Evolutionary conservation across 2,797 vertebrate species (phyloP).

Genomic region (Periparus ater): DNA sequence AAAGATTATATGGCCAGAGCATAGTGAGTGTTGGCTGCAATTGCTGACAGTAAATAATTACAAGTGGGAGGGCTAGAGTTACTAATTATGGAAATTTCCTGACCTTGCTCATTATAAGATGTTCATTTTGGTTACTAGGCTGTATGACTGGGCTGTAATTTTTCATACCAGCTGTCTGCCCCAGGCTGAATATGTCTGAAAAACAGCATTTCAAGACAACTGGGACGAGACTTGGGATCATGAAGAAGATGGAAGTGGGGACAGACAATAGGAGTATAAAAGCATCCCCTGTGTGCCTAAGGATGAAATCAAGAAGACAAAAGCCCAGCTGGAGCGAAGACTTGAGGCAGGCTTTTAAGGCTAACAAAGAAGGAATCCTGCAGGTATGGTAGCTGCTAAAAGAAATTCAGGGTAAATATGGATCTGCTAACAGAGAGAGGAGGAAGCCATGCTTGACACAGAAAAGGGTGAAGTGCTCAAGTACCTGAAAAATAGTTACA

Average conservation of each 20-base stretch:
- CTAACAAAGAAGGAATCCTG: background rate
- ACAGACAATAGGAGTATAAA: background rate
- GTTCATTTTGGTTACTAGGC: background rate
- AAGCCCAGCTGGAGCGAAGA: background rate
- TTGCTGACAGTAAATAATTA: background rate
- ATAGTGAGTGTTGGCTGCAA: background rate
- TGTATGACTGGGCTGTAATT: background rate
- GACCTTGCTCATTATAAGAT: background rate
- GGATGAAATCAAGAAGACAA: constrained; percentile 7
- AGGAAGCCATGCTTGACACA: background rate
- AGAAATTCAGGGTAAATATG: background rate
- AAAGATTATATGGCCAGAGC: background rate
- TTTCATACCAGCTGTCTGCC: background rate
- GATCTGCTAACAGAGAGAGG: background rate
- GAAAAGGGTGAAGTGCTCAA: background rate
- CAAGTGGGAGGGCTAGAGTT: background rate
- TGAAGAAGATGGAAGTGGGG: background rate
- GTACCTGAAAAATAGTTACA: background rate
- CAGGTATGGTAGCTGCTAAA: background rate
- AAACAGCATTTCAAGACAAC: background rate
- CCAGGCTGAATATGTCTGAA: constrained; percentile 4
- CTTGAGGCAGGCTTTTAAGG: background rate
- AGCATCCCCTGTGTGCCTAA: background rate
- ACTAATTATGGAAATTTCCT: background rate
- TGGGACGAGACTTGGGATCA: background rate